Conservation (phyloP, 1,140 invertebrate species). For the Carposina sasakii region DNA sequence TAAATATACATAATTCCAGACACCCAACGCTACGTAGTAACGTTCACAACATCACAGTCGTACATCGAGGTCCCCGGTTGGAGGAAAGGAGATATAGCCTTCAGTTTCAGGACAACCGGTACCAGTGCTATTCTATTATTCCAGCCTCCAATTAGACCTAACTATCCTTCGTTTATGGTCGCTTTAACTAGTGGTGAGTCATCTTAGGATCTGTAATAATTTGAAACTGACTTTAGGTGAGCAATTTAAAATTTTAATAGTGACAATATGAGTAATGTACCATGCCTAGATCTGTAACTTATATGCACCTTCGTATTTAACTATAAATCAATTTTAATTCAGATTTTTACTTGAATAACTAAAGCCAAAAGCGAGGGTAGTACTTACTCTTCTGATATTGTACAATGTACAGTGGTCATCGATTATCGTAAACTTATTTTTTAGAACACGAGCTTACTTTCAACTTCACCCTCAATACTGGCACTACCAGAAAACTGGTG, state of each 20-base stretch:
- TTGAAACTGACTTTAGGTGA: too few species aligned
- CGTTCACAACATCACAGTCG: conserved; percentile 92
- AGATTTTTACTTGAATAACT: too few species aligned
- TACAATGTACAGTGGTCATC: too few species aligned
- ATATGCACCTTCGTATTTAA: too few species aligned
- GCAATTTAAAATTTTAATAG: too few species aligned
- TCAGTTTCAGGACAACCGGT: conserved; percentile 93
- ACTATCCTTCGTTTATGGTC: conserved; percentile 93
- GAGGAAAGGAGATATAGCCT: conserved; percentile 92
- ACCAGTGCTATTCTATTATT: conserved; percentile 91
- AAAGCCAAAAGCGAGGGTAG: too few species aligned
- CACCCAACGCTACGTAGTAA: conserved; percentile 93
- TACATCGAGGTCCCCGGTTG: conserved; percentile 94
- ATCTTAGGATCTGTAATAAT: too few species aligned
- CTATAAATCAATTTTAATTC: too few species aligned
- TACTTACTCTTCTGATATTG: too few species aligned
- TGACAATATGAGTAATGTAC: too few species aligned
- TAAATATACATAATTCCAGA: conserved; percentile 79
- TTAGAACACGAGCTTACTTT: conserved; percentile 89
- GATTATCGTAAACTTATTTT: conserved; percentile 23
- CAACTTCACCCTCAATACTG: conserved; percentile 91
- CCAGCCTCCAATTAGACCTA: conserved; percentile 89
- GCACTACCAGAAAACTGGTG: conserved; percentile 82
- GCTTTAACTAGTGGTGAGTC: conserved; percentile 83
- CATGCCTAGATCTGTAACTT: too few species aligned